Evolutionary conservation across 2,888 invertebrate species (phyloP), one percentile per base, ranked within the genome.

Genomic region (Apamea epomidion): DNA sequence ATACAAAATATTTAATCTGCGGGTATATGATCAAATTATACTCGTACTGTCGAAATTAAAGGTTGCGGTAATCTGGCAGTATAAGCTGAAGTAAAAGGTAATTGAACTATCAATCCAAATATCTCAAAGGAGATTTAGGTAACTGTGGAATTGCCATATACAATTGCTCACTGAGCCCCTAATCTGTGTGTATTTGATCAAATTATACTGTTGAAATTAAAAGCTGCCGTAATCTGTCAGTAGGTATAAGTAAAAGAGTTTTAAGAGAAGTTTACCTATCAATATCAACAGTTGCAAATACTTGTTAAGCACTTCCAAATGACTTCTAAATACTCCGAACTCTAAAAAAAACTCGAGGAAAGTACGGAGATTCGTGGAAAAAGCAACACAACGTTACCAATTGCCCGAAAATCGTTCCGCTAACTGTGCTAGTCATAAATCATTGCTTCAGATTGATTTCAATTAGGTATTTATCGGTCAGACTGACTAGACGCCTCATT

Each of bases 381-480:
- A 74, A 42, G 45, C 71, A 42, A 51, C 71, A 67, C 76, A 18
- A 64, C 48, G 74, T 82, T 82, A 70, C 69, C 83, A 82, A 86
- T 86, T 82, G 72, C n/a, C 67, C 54, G n/a, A 82, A 82, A 76
- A 60, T 37, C 25, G 54, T 58, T 67, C 51, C n/a, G 12, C 64
- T 69, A 77, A 78, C 78, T 65, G 79, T 65, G 54, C 64, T 45
- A 48, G 75, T 60, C 78, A 81, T 86, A 87, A 75, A 82, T 76
- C 81, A 84, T 87, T 85, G 74, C 67, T 62, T 60, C 69, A 88
- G 87, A 88, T 88, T 88, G 88, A 88, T 87, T 88, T 88, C 84
- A 88, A 89, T 89, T 85, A 87, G 87, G 67, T 87, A 85, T 87
- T 80, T 89, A 87, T 85, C 85, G 83, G 81, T 81, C 87, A 88